Base-by-base conservation (phyloP, 2,113 vertebrate species). In the Chlamydotis undulata region DNA sequence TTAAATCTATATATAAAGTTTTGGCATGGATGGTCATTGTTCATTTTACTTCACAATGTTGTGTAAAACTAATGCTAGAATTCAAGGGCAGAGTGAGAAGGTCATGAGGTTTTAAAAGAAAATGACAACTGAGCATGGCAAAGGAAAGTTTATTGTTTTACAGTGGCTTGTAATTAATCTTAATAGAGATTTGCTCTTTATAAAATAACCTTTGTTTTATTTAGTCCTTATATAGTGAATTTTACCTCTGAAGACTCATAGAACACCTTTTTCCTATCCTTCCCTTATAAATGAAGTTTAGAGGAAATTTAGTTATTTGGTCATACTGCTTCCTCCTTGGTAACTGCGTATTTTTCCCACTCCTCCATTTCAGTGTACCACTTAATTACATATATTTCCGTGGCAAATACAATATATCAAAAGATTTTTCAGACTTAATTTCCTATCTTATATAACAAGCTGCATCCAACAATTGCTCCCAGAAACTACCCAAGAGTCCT, bases 91-190 rank as follows among this genome's bases (percentile, higher is more conserved):
- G 22, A 19, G 37, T 49, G 70, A 88, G 79, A 83, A 89, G 82
- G 85, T 93, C 73, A 11, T 35, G 24, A 60, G 45, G 52, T 87
- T 83, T 74, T 73, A 43, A 61, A 92, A 83, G 57, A 67, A 78
- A 87, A 37, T 56, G 75, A 50, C 90, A 93, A 56, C 75, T 83
- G 75, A 70, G 37, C 23, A 31, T 0, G 3, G 53, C 39, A 78
- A 90, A 76, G 47, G 35, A 29, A 52, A 21, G 24, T 50, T 70
- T 29, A 70, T 88, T 90, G 60, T 21, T 49, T 80, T 55, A n/a
- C 78, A 87, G 81, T 93, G 85, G 83, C 82, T 94, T 92, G 78
- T 91, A 88, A 91, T 97, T 92, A 96, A 91, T 93, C 74, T 84
- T 69, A 14, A 24, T 53, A 45, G 41, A 78, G 21, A 22, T 70